Evolutionary conservation across 2,888 invertebrate genomes (phyloP).

Genomic region (Augochlorella aurata): DNA sequence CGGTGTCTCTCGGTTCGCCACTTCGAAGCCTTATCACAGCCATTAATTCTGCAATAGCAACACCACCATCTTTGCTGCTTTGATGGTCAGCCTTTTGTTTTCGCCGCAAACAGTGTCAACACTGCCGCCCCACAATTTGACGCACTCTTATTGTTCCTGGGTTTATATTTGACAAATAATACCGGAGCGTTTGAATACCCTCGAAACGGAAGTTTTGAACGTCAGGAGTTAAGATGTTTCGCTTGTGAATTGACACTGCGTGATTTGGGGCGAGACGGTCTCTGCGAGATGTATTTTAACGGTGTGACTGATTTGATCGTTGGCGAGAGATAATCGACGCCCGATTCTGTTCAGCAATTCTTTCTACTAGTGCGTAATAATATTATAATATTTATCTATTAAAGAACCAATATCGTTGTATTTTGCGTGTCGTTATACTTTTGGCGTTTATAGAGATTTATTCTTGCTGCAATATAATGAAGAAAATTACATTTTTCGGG

Average conservation of each 20-base stretch:
- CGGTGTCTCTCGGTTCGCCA: background rate
- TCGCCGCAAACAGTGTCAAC: slow-evolving; percentile 6
- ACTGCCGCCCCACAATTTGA: background rate
- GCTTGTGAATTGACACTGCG: background rate
- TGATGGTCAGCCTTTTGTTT: slow-evolving; percentile 10
- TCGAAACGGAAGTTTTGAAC: background rate
- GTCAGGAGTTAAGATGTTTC: background rate
- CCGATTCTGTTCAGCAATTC: no score
- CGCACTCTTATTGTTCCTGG: background rate
- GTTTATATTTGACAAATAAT: background rate
- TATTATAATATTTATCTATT: no score
- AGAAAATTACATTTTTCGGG: no score
- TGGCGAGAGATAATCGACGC: no score
- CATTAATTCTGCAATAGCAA: slow-evolving; percentile 5
- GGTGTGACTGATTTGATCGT: background rate
- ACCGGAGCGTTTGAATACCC: background rate
- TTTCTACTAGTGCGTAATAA: no score
- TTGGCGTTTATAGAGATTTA: no score
- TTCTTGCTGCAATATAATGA: no score
- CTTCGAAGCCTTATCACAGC: slow-evolving; percentile 4
- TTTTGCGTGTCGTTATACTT: no score
- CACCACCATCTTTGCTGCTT: slow-evolving; percentile 6
- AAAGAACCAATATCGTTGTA: no score
- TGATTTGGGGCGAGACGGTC: background rate
- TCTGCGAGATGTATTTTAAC: background rate